phyloP scores from a whole-genome alignment of 30 jellyfish, hydroid and myxozoan species.

The Cassiopea andromeda region DNA sequence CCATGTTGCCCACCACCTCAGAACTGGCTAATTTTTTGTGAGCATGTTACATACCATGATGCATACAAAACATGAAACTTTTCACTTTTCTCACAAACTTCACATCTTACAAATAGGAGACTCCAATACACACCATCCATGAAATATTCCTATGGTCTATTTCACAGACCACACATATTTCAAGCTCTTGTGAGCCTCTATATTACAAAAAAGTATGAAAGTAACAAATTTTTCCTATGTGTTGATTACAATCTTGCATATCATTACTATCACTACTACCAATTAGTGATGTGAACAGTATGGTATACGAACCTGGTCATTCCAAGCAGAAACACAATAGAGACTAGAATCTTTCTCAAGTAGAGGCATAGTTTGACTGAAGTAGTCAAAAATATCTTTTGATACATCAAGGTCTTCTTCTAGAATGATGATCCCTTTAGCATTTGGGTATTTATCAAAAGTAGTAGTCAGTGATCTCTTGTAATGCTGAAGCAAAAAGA shows the following conservation, averaged over 20 bases:
- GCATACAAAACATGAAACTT: too few relatives aligned
- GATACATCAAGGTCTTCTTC: conserved; percentile 98
- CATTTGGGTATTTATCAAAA: conserved; percentile 85
- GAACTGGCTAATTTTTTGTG: neutral
- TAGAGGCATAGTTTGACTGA: conserved; percentile 84
- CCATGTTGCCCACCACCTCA: neutral
- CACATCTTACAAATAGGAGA: too few relatives aligned
- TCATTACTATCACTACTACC: neutral
- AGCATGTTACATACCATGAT: too few relatives aligned
- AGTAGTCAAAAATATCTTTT: conserved; percentile 92
- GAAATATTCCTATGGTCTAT: too few relatives aligned
- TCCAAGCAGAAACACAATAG: conserved; percentile 99
- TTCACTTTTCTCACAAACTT: too few relatives aligned
- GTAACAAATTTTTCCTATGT: too few relatives aligned
- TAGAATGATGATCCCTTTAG: conserved; percentile 81
- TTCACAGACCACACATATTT: too few relatives aligned
- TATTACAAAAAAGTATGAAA: too few relatives aligned
- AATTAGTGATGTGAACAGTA: neutral
- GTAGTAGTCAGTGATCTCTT: conserved; percentile 78
- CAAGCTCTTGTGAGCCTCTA: too few relatives aligned
- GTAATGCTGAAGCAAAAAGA: conserved; percentile 84
- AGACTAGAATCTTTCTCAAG: conserved; percentile 77
- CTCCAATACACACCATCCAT: too few relatives aligned
- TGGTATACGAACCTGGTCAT: conserved; percentile 95
- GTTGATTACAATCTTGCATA: too few relatives aligned